Base-by-base conservation (phyloP, 2,113 vertebrate genomes). In the Oreochromis aureus region DNA sequence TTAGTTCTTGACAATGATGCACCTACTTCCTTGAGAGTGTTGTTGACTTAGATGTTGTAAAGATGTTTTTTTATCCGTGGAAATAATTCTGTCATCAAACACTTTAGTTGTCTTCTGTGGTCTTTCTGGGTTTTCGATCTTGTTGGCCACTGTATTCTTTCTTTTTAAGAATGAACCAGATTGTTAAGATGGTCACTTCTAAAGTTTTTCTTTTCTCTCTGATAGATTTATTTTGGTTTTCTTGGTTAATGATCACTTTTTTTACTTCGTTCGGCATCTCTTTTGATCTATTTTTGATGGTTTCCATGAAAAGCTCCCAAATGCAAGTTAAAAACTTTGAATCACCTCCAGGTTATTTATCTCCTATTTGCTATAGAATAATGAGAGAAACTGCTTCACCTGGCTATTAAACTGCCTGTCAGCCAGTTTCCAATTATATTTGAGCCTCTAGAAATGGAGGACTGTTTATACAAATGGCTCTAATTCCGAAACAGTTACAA, bases 21-120 rank as follows among this genome's bases (percentile, higher is more conserved):
- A 30, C 41, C 69, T 7, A 4, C 24, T 44, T 71, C 0, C 0
- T 16, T 24, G n/a, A 44, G 15, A 24, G 5, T 24, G 36, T 71
- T 71, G 12, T 73, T 18, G 15, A 73, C 22, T 30, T 30, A 24
- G 69, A 48, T 48, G 41, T 76, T 76, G 69, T 11, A 27, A 76
- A 30, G 22, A 2, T 46, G 41, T 71, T 44, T 71, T 71, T 73
- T 27, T 6, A 46, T 46, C 66, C 3, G 10, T 73, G 39, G 66
- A 73, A 46, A 73, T 73, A 46, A 46, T 73, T 48, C 41, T 27
- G 69, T 73, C 66, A 44, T 73, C 66, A 27, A 0, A 15, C 69
- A 73, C 41, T 48, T 73, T 11, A 73, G 5, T 46, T 71, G 0
- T 46, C 39, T 27, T 73, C 6, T 73, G 39, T 73, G 69, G 39